Percentiles rank a stretch among this genome's conserved stretches.
phyloP scores from a whole-genome alignment of 2,113 vertebrate species.

The Verasper variegatus region DNA sequence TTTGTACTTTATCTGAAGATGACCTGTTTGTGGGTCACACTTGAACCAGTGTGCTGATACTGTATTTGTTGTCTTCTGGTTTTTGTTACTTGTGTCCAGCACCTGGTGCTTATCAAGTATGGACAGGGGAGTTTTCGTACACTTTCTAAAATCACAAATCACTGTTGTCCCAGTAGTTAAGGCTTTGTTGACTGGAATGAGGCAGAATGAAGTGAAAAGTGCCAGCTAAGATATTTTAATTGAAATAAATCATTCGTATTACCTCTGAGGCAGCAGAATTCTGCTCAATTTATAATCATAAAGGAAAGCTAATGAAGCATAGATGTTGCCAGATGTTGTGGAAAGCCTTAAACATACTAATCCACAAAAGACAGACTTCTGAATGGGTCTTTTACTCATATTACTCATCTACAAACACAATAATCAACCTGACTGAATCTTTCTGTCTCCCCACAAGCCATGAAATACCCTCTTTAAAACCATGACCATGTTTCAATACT shows the following conservation, averaged over 20 bases:
- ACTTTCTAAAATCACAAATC: background rate
- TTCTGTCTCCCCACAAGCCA: background rate
- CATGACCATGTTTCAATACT: slow-evolving; percentile 16
- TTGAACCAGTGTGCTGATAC: no score
- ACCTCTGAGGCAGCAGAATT: background rate
- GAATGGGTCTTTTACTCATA: background rate
- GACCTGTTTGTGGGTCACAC: background rate
- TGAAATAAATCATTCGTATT: background rate
- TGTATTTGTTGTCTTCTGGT: background rate
- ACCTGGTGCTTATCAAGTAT: no score
- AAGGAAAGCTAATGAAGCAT: background rate
- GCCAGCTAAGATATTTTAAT: background rate
- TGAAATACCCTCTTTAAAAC: slow-evolving; percentile 8
- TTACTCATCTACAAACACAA: slow-evolving; percentile 1
- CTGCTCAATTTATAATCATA: background rate
- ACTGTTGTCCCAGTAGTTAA: background rate
- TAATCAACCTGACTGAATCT: background rate
- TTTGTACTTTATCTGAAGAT: no score
- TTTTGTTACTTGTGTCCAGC: background rate
- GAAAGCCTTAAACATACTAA: background rate
- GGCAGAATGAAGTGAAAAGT: background rate
- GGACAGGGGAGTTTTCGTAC: no score
- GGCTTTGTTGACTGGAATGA: background rate
- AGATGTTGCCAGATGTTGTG: background rate
- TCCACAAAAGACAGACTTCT: background rate